phyloP scores from a whole-genome alignment of 2,113 vertebrate genomes.

The Zeus faber region DNA sequence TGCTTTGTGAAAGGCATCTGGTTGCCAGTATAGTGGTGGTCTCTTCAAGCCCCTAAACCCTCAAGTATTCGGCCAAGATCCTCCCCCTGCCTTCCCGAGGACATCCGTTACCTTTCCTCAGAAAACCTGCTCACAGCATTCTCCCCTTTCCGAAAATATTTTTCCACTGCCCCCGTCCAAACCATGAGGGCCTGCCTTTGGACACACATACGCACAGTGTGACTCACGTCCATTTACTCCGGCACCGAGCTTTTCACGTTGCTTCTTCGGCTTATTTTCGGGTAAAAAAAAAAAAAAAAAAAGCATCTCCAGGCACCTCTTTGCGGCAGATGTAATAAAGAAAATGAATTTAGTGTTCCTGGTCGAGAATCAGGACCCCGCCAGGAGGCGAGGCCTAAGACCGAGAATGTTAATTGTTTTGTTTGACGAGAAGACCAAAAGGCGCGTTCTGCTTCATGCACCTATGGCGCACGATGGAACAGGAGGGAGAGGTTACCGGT shows the following conservation, averaged over 20 bases:
- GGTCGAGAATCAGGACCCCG: background rate
- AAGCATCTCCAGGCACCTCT: background rate
- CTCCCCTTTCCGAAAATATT: slow-evolving; percentile 63
- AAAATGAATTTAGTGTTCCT: background rate
- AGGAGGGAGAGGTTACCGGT: background rate
- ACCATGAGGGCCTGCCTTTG: slow-evolving; percentile 69
- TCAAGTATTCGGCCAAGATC: background rate
- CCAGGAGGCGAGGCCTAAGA: too few species aligned
- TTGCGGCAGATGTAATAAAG: background rate
- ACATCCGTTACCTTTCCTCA: slow-evolving; percentile 46
- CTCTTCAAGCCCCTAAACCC: slow-evolving; percentile 14
- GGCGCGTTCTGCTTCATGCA: background rate
- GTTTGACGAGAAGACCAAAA: too few species aligned
- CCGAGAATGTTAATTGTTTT: background rate
- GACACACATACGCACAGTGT: slow-evolving; percentile 2
- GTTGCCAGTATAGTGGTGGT: slow-evolving; percentile 23
- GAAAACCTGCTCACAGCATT: slow-evolving; percentile 55
- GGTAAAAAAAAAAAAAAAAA: too few species aligned
- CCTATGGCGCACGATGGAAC: background rate
- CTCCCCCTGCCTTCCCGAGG: slow-evolving; percentile 25
- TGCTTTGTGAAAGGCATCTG: slow-evolving; percentile 15
- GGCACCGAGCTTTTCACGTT: background rate
- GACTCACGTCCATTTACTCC: background rate
- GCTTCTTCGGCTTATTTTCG: too few species aligned
- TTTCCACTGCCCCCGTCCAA: slow-evolving; percentile 73